Evolutionary conservation across 2,888 invertebrate genomes (phyloP), one percentile per base, ranked within the genome.

Genomic region (Sylvicola fuscatus): DNA sequence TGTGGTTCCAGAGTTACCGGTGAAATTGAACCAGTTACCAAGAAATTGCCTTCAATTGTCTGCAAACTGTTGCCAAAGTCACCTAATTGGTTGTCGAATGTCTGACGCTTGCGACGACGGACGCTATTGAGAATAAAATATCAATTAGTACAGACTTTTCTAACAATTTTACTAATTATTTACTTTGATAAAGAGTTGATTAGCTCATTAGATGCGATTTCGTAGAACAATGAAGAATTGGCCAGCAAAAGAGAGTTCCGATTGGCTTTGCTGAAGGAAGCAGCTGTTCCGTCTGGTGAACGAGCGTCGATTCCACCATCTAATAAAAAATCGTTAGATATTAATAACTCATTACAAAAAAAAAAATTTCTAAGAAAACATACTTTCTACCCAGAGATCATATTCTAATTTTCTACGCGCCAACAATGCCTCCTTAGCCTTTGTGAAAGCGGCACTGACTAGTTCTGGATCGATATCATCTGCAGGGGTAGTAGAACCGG

Each of bases 251-350:
- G 55, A 1, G 90, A 84, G 47, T 81, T 78, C 50, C 72, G 70
- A 54, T 82, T 89, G 15, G 89, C 86, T 49, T 87, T 86, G 38
- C 83, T 84, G 58, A 89, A 87, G 0, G 86, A 84, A 1, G 86
- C 87, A 1, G 86, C 86, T 0, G 78, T 83, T 3, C 89, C 87
- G 11, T 76, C 72, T 1, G 87, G 76, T 0, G 86, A 84, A 47
- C 80, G 81, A 0, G 87, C 82, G 51, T 86, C 86, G 0, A 81
- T 79, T 45, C 79, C 80, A 41, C 78, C 77, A 51, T 70, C 81
- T 78, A 45, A 7, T 53, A 54, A 38, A 42, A n/a, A 32, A 3
- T 8, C 15, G 32, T 7, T 6, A n/a, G 6, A n/a, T n/a, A n/a
- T n/a, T n/a, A n/a, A n/a, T n/a, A n/a, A n/a, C n/a, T n/a, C n/a